Conservation (phyloP, 2,797 vertebrate genomes). For the Monodelphis domestica region DNA sequence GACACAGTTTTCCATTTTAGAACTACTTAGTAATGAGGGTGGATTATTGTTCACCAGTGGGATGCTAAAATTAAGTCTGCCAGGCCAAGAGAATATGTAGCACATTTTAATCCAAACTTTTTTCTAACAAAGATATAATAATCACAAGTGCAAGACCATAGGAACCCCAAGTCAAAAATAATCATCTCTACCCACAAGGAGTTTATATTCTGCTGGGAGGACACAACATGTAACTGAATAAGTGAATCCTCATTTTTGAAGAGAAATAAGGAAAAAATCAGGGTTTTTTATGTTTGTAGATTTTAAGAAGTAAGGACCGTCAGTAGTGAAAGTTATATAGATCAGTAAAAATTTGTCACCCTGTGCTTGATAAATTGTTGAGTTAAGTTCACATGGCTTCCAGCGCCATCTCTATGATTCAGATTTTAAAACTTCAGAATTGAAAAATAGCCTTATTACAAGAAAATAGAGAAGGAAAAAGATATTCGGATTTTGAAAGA, state of each 20-base stretch:
- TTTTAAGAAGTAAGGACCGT: neutral
- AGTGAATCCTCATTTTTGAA: neutral
- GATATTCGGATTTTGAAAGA: constrained; percentile 49
- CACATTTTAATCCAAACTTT: constrained; percentile 3
- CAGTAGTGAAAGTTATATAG: neutral
- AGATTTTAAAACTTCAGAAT: constrained; percentile 52
- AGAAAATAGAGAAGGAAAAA: constrained; percentile 20
- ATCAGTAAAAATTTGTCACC: neutral
- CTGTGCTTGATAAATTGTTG: neutral
- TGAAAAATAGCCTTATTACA: constrained; percentile 41
- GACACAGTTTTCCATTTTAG: constrained; percentile 7
- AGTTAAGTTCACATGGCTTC: neutral
- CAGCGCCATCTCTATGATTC: neutral
- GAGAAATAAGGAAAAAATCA: neutral
- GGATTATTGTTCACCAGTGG: neutral
- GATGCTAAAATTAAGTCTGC: constrained; percentile 51
- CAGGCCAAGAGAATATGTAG: neutral
- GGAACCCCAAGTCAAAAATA: neutral
- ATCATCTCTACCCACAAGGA: neutral
- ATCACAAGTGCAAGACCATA: neutral
- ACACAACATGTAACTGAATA: neutral
- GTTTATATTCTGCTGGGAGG: neutral
- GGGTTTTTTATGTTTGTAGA: neutral
- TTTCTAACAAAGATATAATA: neutral
- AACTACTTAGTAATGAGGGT: constrained; percentile 19